These are phyloP conservation scores for Camponotus fellah DNA, from an alignment of 2,888 invertebrate species.

Conservation along the genomic window DNA sequence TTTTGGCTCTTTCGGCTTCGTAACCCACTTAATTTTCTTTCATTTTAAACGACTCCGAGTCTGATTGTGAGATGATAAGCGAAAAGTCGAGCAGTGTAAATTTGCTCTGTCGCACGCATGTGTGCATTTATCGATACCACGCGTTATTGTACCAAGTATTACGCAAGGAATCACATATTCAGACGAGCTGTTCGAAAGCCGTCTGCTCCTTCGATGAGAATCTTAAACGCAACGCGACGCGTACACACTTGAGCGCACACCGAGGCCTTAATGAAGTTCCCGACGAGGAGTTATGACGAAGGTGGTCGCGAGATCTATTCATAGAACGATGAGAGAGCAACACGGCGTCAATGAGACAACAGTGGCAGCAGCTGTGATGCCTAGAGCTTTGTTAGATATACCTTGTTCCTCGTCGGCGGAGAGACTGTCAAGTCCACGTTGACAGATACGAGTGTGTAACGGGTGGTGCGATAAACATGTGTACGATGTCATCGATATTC, in stretches of 20 bases:
- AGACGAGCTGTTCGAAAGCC: slow-evolving; percentile 66
- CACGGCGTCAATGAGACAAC: slow-evolving; percentile 78
- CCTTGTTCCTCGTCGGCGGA: slow-evolving; percentile 30
- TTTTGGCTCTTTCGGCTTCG: background rate
- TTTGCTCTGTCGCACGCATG: slow-evolving; percentile 3
- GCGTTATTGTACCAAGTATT: slow-evolving; percentile 62
- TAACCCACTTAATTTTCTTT: slow-evolving; percentile 13
- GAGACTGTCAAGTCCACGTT: slow-evolving; percentile 60
- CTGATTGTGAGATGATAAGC: slow-evolving; percentile 13
- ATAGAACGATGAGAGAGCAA: slow-evolving; percentile 66
- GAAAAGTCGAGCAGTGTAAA: slow-evolving; percentile 11
- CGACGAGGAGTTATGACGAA: slow-evolving; percentile 60
- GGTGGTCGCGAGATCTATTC: slow-evolving; percentile 67
- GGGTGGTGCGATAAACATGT: slow-evolving; percentile 49
- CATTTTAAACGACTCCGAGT: background rate
- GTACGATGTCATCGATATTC: slow-evolving; percentile 38
- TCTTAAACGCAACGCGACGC: slow-evolving; percentile 46
- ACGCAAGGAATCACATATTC: slow-evolving; percentile 56
- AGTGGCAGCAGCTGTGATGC: slow-evolving; percentile 74
- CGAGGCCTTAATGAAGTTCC: slow-evolving; percentile 63
- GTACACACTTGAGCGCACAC: slow-evolving; percentile 26
- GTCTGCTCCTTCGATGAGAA: slow-evolving; percentile 55
- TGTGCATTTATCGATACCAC: slow-evolving; percentile 51
- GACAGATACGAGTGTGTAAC: slow-evolving; percentile 56
- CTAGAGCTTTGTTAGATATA: slow-evolving; percentile 49